phyloP scores from a whole-genome alignment of 1,140 invertebrate genomes.

The Anagrus nilaparvatae region DNA sequence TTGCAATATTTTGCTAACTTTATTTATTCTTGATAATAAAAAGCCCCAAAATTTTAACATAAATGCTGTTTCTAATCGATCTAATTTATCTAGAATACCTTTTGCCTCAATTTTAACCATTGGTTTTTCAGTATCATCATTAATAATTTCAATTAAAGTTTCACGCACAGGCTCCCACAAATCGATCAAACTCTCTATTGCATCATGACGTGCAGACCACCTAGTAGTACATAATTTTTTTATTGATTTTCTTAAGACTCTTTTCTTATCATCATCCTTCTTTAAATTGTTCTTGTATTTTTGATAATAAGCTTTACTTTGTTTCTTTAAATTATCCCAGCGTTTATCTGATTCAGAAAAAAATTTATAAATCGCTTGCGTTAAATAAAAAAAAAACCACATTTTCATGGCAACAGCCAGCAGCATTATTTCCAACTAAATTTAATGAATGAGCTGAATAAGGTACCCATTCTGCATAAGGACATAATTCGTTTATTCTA shows the following conservation, averaged over 20 bases:
- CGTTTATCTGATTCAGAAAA: too few relatives aligned
- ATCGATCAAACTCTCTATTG: background rate
- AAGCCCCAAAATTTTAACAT: background rate
- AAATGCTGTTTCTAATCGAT: slow-evolving; percentile 2
- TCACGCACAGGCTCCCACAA: background rate
- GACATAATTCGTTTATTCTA: slow-evolving; percentile 15
- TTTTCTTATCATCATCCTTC: too few relatives aligned
- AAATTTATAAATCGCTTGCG: too few relatives aligned
- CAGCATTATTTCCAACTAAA: slow-evolving; percentile 16
- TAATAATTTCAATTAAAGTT: background rate
- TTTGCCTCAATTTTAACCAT: background rate
- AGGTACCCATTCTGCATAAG: too few relatives aligned
- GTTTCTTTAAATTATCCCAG: too few relatives aligned
- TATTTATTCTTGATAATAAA: slow-evolving; percentile 3
- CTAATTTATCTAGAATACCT: background rate
- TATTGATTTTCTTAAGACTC: slow-evolving; percentile 5
- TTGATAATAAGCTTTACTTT: too few relatives aligned
- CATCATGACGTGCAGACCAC: slow-evolving; percentile 6
- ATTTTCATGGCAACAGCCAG: too few relatives aligned
- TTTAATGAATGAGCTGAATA: slow-evolving; percentile 15
- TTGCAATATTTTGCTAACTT: background rate
- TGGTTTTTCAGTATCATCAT: slow-evolving; percentile 2
- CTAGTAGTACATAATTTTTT: slow-evolving; percentile 4
- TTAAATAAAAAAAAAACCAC: too few relatives aligned
- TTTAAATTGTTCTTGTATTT: too few relatives aligned